Evolutionary conservation across 2,888 invertebrate genomes (phyloP).

Genomic region (Eurytoma adleriae): DNA sequence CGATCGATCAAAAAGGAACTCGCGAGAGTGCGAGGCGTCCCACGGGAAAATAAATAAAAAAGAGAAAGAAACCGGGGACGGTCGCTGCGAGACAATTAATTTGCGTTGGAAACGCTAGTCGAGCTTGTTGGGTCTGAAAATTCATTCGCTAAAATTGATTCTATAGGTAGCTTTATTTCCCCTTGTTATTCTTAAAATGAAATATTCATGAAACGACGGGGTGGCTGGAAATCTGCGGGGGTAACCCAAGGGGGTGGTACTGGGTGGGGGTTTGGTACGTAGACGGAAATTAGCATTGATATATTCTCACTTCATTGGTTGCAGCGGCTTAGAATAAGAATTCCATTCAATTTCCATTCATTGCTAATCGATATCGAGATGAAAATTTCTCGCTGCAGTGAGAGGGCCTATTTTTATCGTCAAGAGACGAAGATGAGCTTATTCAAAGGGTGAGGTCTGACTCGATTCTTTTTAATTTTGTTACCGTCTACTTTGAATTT

Average conservation of each 20-base stretch:
- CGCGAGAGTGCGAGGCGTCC: too few relatives aligned
- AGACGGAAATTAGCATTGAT: slow-evolving; percentile 45
- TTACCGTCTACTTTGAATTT: too few relatives aligned
- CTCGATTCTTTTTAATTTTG: too few relatives aligned
- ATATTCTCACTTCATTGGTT: slow-evolving; percentile 32
- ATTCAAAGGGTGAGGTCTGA: too few relatives aligned
- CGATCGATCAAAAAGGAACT: too few relatives aligned
- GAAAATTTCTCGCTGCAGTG: neutral
- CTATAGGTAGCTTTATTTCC: slow-evolving; percentile 2
- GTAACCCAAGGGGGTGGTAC: neutral
- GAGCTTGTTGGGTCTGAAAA: slow-evolving; percentile 2
- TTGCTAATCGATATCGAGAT: slow-evolving; percentile 33
- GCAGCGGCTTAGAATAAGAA: slow-evolving; percentile 35
- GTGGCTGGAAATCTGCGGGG: slow-evolving; percentile 25
- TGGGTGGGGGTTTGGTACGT: neutral
- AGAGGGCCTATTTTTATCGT: neutral
- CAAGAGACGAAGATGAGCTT: too few relatives aligned
- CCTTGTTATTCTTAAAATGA: slow-evolving; percentile 26
- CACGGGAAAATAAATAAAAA: too few relatives aligned
- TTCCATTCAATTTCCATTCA: slow-evolving; percentile 38
- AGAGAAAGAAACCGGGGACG: neutral
- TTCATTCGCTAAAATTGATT: slow-evolving; percentile 12
- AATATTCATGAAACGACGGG: slow-evolving; percentile 25
- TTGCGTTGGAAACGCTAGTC: slow-evolving; percentile 13
- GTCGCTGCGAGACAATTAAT: neutral